A percentile compares a stretch with the other conserved stretches of the same genome.
phyloP scores from a whole-genome alignment of 2,888 invertebrate species.

The Theretra japonica region DNA sequence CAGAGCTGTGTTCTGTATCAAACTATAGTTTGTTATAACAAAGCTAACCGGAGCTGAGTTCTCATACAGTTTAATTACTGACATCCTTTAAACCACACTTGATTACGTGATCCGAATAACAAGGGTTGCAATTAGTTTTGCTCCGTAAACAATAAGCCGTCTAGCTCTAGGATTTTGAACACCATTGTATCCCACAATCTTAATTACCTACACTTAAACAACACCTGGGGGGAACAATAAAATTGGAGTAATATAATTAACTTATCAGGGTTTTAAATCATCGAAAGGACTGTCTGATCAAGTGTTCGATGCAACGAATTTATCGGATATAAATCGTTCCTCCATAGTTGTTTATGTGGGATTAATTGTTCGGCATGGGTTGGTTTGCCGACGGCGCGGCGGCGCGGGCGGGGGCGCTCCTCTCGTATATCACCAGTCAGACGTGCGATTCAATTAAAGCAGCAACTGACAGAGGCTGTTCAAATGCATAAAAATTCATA shows the following conservation, averaged over 20 bases:
- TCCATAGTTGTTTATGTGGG: conserved; percentile 73
- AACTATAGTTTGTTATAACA: not conserved
- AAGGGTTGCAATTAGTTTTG: not conserved
- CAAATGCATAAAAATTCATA: conserved; percentile 44
- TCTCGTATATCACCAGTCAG: conserved; percentile 71
- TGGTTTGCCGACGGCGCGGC: conserved; percentile 56
- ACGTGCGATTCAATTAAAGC: conserved; percentile 77
- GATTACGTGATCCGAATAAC: not conserved
- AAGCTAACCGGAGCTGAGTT: not conserved
- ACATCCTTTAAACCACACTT: not conserved
- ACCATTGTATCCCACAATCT: not conserved
- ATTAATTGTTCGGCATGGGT: conserved; percentile 66
- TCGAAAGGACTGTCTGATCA: conserved; percentile 54
- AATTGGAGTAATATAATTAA: conserved; percentile 64
- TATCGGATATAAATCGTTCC: conserved; percentile 71
- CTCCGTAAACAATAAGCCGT: not conserved
- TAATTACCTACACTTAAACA: conserved; percentile 50
- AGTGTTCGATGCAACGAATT: conserved; percentile 62
- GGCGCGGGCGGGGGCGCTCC: conserved; percentile 43
- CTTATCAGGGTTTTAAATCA: conserved; percentile 61
- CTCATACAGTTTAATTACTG: conserved; percentile 7
- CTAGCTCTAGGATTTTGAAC: not conserved
- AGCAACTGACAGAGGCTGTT: conserved; percentile 61
- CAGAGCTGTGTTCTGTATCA: not conserved
- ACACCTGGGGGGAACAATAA: conserved; percentile 64